Percentiles rank a stretch among this genome's conserved stretches.
Conservation (phyloP, 2,113 vertebrate species). For the Vombatus ursinus region DNA sequence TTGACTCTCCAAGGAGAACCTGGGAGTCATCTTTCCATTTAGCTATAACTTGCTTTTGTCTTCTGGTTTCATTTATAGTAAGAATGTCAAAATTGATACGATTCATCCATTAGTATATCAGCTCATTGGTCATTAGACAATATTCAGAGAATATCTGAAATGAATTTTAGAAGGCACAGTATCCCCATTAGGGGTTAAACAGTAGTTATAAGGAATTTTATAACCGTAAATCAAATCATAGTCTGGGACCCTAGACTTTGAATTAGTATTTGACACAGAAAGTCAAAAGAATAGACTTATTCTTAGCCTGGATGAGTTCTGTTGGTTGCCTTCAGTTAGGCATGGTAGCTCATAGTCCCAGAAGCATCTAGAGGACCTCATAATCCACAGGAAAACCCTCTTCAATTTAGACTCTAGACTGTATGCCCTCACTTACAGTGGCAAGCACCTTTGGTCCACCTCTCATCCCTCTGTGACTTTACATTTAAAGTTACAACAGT, state of each 20-base stretch:
- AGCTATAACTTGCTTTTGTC: not conserved
- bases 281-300: not conserved
- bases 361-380: not conserved
- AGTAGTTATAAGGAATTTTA: not conserved
- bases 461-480: not conserved
- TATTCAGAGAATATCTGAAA: not conserved
- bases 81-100: not conserved
- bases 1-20: not conserved
- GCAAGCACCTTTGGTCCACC: not conserved
- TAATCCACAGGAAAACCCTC: not conserved
- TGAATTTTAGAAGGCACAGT: not conserved
- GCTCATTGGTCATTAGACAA: not conserved
- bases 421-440: not conserved
- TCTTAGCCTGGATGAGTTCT: not conserved
- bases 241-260: not conserved
- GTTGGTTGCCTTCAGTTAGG: not conserved
- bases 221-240: not conserved
- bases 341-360: not conserved
- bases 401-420: not conserved
- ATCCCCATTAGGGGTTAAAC: not conserved
- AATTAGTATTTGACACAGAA: not conserved
- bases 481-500: not conserved
- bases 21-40: not conserved
- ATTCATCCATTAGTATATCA: not conserved
- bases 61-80: not conserved